Evolutionary conservation across 1,140 invertebrate species (phyloP), one percentile per base, ranked within the genome.

Genomic region (Brachionus rubens): DNA sequence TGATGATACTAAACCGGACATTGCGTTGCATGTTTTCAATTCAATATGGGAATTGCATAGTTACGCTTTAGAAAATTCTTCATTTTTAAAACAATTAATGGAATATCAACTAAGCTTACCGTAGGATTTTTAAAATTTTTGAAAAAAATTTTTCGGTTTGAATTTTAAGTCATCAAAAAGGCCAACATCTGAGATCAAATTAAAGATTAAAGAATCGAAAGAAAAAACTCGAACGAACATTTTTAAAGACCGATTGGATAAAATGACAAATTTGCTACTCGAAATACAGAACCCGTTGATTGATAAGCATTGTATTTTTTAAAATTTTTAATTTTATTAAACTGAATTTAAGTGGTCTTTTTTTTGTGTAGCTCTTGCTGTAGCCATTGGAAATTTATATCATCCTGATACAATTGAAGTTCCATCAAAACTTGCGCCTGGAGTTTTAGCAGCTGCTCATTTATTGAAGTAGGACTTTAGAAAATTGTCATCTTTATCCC

Each of bases 301-400:
- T 26, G 59, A 65, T 65, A 65, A 65, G 24, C 40, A 65, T 65
- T 65, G 59, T 65, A 65, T 36, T 28, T 62, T 62, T 41, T 3
- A 26, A 6, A 1, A 14, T n/a, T n/a, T n/a, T n/a, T n/a, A n/a
- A n/a, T n/a, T n/a, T n/a, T n/a, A n/a, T n/a, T n/a, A n/a, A n/a
- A n/a, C n/a, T n/a, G n/a, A n/a, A n/a, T n/a, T n/a, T n/a, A n/a
- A n/a, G n/a, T n/a, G n/a, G n/a, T n/a, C n/a, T n/a, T n/a, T n/a
- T n/a, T n/a, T n/a, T n/a, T n/a, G n/a, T n/a, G n/a, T n/a, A 72
- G 68, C 68, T 54, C 50, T 72, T 43, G 68, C 68, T 14, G 36
- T 72, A 1, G 50, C 50, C 10, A 36, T 72, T 0, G 50, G 68
- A 36, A 72, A 72, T 72, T 50, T 72, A n/a, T 72, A 72, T 19